Conservation (phyloP, 2,797 vertebrate species). For the Pygocentrus nattereri region DNA sequence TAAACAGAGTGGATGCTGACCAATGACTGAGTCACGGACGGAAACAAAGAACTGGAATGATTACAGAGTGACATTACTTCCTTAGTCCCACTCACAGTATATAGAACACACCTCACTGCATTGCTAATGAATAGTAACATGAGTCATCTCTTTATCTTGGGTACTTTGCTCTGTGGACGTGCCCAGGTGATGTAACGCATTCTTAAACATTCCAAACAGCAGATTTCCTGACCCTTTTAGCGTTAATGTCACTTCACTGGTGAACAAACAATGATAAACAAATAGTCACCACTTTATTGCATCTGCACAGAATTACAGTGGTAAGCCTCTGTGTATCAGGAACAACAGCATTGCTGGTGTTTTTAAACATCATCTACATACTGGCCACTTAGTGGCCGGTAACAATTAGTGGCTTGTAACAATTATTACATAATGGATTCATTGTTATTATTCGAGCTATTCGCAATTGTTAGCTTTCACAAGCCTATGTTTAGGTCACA, state of each 20-base stretch:
- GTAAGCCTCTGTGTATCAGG: too few relatives aligned
- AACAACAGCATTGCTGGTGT: too few relatives aligned
- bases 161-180: not conserved
- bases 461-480: too few relatives aligned
- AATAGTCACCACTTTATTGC: too few relatives aligned
- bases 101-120: not conserved
- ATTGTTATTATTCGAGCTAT: too few relatives aligned
- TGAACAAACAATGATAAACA: too few relatives aligned
- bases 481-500: too few relatives aligned
- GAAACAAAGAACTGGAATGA: not conserved
- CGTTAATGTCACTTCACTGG: not conserved
- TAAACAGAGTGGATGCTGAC: not conserved
- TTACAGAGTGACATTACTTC: conserved; percentile 5
- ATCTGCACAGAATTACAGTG: too few relatives aligned
- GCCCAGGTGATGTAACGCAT: not conserved
- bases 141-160: not conserved
- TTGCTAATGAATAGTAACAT: not conserved
- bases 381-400: too few relatives aligned
- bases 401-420: too few relatives aligned
- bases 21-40: not conserved
- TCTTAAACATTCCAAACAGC: not conserved
- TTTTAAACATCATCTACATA: too few relatives aligned
- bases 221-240: not conserved
- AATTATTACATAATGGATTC: too few relatives aligned
- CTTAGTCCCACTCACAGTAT: not conserved